Conservation (phyloP, 1,140 invertebrate genomes). For the Matsumurasca onukii region DNA sequence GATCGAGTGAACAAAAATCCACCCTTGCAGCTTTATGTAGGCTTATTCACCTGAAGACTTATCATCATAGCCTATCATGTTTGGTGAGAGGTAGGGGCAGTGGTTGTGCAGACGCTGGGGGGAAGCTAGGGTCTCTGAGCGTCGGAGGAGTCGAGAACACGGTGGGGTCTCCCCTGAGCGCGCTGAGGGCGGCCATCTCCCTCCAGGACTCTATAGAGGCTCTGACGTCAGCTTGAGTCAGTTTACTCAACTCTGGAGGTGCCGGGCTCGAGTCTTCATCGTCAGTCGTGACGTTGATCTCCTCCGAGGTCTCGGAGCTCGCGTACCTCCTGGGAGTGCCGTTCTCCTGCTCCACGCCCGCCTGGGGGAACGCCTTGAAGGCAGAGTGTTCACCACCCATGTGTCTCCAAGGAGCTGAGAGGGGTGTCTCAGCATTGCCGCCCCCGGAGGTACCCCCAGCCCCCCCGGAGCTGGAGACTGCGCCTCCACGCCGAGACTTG, state of each 20-base stretch:
- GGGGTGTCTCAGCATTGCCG: slow-evolving; percentile 46
- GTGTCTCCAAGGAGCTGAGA: slow-evolving; percentile 39
- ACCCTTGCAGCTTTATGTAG: not conserved
- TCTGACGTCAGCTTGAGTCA: slow-evolving; percentile 32
- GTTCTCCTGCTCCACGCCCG: slow-evolving; percentile 23
- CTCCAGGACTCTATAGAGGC: slow-evolving; percentile 38
- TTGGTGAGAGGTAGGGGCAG: slow-evolving; percentile 42
- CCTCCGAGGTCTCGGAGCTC: slow-evolving; percentile 42
- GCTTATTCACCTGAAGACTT: not conserved
- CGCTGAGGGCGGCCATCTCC: slow-evolving; percentile 36
- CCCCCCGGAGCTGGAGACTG: slow-evolving; percentile 54
- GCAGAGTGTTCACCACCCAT: slow-evolving; percentile 88
- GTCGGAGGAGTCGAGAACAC: slow-evolving; percentile 23
- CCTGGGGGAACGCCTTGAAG: slow-evolving; percentile 62
- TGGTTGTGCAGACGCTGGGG: slow-evolving; percentile 34
- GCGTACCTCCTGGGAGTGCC: slow-evolving; percentile 37
- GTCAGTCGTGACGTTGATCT: slow-evolving; percentile 44
- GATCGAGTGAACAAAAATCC: too few relatives aligned
- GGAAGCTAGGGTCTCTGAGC: slow-evolving; percentile 7
- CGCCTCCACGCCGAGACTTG: slow-evolving; percentile 63
- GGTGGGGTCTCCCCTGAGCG: slow-evolving; percentile 20
- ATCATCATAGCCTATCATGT: slow-evolving; percentile 35
- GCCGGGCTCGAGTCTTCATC: slow-evolving; percentile 39
- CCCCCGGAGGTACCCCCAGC: slow-evolving; percentile 48
- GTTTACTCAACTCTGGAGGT: not conserved